These are phyloP conservation scores for Zosterops pallidus DNA, from an alignment of 2,113 vertebrate species.

Conservation along the genomic window DNA sequence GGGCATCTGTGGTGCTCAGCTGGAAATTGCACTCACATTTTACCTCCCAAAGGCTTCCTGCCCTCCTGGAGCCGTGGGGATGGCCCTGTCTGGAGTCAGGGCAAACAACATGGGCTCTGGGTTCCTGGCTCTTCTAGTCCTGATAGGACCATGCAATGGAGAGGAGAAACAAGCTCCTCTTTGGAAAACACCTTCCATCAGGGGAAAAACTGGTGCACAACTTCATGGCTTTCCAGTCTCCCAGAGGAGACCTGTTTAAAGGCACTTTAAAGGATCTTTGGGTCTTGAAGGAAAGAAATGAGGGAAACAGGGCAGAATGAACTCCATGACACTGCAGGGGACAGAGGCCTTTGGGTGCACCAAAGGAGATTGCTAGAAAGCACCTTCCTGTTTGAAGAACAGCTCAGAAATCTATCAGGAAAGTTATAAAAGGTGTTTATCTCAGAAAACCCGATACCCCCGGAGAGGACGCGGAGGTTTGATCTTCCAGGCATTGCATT, in stretches of 20 bases:
- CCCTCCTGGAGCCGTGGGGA: neutral
- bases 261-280: neutral
- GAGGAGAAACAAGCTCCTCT: neutral
- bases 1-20: neutral
- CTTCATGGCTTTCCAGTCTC: neutral
- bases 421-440: slow-evolving; percentile 15
- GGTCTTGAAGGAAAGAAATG: neutral
- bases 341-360: neutral
- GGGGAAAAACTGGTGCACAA: neutral
- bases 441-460: neutral
- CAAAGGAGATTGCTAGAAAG: neutral
- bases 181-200: neutral
- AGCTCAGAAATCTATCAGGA: neutral
- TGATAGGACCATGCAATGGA: neutral
- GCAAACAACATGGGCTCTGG: accelerated
- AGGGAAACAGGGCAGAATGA: neutral
- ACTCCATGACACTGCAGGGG: neutral
- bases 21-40: neutral
- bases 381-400: neutral
- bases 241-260: neutral
- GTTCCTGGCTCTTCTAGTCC: neutral
- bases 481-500: neutral
- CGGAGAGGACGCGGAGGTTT: neutral
- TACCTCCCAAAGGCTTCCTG: neutral
- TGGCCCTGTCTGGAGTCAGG: neutral